A percentile compares a stretch with the other conserved stretches of the same genome.
Conservation (phyloP, 1,140 invertebrate genomes). For the Polypedilum vanderplanki region DNA sequence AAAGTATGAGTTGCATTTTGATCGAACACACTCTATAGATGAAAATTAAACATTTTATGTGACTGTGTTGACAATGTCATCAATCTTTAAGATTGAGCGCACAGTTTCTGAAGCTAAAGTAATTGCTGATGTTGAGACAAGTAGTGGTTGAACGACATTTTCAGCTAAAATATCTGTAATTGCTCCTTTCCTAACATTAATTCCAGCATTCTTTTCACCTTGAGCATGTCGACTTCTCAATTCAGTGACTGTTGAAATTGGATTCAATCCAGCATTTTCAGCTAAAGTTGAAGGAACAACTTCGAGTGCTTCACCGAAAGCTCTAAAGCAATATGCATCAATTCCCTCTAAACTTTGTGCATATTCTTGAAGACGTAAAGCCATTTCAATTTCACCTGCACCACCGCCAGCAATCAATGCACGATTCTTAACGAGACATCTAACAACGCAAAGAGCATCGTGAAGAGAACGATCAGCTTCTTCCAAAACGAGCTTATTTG, state of each 20-base stretch:
- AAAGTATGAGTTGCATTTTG: too few species aligned
- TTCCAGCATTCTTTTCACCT: conserved; percentile 76
- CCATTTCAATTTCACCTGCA: conserved; percentile 92
- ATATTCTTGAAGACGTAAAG: conserved; percentile 72
- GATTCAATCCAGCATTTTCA: conserved; percentile 99
- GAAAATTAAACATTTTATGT: too few species aligned
- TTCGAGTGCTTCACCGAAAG: conserved; percentile 94
- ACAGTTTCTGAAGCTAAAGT: conserved; percentile 95
- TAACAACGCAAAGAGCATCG: conserved; percentile 95
- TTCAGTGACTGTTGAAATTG: conserved; percentile 96
- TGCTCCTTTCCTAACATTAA: conserved; percentile 93
- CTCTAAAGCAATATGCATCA: conserved; percentile 89
- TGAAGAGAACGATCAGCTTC: conserved; percentile 95
- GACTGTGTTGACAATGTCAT: conserved; percentile 78
- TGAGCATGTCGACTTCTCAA: conserved; percentile 88
- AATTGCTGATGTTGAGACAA: conserved; percentile 91
- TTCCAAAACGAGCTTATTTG: conserved; percentile 93
- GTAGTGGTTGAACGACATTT: conserved; percentile 93
- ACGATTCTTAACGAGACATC: conserved; percentile 90
- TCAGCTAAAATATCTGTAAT: conserved; percentile 96
- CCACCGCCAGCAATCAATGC: conserved; percentile 92
- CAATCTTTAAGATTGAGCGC: conserved; percentile 96
- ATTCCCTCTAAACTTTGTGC: conserved; percentile 82
- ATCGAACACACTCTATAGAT: too few species aligned
- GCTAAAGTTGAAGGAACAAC: conserved; percentile 96